phyloP scores from a whole-genome alignment of 2,888 invertebrate species.

The Chirona hameri region DNA sequence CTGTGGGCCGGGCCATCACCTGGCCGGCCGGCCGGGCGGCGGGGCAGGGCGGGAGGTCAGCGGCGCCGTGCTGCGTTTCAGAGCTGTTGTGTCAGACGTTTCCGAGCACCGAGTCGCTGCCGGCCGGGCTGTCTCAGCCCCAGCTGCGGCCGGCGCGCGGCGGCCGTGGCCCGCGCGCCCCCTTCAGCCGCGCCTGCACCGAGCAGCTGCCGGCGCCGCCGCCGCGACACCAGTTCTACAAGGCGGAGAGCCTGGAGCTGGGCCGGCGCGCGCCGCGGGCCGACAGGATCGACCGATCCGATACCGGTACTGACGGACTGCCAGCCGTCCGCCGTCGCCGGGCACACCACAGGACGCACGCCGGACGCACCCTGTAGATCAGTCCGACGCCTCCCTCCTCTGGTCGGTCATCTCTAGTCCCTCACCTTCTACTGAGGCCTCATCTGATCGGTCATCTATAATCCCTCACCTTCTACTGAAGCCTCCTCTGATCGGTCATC shows the following conservation, averaged over 20 bases:
- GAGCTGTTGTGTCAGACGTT: constrained; percentile 44
- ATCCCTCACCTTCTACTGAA: no score
- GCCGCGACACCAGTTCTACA: constrained; percentile 40
- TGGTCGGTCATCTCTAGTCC: no score
- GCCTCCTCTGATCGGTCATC: no score
- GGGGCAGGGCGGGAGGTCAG: background rate
- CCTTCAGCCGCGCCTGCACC: constrained; percentile 39
- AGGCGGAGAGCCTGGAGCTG: constrained; percentile 41
- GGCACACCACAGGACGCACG: no score
- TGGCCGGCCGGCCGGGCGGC: background rate
- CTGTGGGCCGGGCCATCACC: no score
- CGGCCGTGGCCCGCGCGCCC: constrained; percentile 35
- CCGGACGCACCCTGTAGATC: no score
- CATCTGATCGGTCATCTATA: no score
- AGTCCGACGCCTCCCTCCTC: no score
- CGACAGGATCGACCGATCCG: background rate
- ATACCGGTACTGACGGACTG: constrained; percentile 27
- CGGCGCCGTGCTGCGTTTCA: constrained; percentile 38
- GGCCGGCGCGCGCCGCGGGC: constrained; percentile 33
- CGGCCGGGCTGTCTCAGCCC: constrained; percentile 37
- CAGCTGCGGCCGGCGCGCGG: constrained; percentile 34
- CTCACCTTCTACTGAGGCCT: no score
- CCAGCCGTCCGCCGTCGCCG: constrained; percentile 34
- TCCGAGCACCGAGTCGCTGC: constrained; percentile 45
- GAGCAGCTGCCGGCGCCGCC: constrained; percentile 36